Conservation (phyloP, 2,113 vertebrate genomes). For the Turnix velox region DNA sequence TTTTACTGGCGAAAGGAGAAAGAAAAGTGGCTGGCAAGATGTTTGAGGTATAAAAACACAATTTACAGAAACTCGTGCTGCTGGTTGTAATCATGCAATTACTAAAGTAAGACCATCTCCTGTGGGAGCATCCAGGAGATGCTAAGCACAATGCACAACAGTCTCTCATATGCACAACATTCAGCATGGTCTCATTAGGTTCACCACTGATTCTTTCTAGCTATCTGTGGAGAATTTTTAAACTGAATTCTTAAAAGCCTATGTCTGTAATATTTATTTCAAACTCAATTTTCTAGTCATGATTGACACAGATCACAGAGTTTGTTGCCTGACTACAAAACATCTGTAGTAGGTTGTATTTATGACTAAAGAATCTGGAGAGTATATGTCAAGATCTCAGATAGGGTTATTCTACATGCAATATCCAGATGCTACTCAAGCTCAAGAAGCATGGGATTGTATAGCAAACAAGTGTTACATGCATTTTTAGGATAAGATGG, state of each 20-base stretch:
- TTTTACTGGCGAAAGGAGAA: background rate
- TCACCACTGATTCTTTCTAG: background rate
- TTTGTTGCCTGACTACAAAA: background rate
- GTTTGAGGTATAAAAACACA: background rate
- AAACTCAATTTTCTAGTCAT: background rate
- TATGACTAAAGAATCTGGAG: background rate
- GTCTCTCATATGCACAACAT: background rate
- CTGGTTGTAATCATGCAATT: background rate
- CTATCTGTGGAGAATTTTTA: background rate
- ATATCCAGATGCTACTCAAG: background rate
- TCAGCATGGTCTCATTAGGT: background rate
- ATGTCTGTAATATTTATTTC: background rate
- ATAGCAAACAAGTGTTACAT: background rate
- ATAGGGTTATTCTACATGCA: background rate
- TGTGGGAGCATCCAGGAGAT: background rate
- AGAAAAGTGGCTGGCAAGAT: background rate
- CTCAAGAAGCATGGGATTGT: background rate
- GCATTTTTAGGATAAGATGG: background rate
- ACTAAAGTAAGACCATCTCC: background rate
- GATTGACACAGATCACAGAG: background rate
- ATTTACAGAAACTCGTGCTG: background rate
- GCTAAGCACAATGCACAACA: background rate
- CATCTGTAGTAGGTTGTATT: background rate
- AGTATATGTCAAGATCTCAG: background rate
- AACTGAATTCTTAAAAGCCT: background rate